phyloP scores from a whole-genome alignment of 2,888 invertebrate species.

The Bursaphelenchus okinawaensis region DNA sequence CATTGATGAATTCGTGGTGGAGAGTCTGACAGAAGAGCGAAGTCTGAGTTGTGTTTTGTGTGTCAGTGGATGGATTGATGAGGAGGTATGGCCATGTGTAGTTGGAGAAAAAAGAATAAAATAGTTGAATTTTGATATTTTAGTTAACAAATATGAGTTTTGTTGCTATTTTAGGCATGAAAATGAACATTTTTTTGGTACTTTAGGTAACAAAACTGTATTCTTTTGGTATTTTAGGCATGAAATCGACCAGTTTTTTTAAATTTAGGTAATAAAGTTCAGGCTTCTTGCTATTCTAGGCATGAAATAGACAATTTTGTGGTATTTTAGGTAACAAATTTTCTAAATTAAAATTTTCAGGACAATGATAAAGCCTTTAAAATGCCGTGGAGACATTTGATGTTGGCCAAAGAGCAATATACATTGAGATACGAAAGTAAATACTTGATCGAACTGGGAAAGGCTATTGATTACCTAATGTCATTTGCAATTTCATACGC shows the following conservation, averaged over 20 bases:
- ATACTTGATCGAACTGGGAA: conserved; percentile 60
- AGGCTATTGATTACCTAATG: conserved; percentile 66
- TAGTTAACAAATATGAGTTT: too few relatives aligned
- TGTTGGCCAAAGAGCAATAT: conserved; percentile 67
- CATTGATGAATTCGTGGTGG: conserved; percentile 68
- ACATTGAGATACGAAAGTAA: conserved; percentile 66
- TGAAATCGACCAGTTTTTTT: too few relatives aligned
- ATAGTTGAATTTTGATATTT: too few relatives aligned
- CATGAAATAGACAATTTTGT: too few relatives aligned
- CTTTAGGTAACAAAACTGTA: too few relatives aligned
- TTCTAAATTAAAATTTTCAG: conserved; percentile 20
- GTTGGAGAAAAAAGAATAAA: background rate
- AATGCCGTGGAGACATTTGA: conserved; percentile 65
- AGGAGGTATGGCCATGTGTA: conserved; percentile 55
- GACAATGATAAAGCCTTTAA: conserved; percentile 57
- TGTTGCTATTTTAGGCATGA: too few relatives aligned
- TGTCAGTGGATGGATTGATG: conserved; percentile 68
- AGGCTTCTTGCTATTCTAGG: too few relatives aligned
- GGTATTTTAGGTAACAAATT: background rate
- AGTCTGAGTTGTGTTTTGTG: conserved; percentile 66
- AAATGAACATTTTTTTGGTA: conserved; percentile 12
- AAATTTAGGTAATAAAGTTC: too few relatives aligned
- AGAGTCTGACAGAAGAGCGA: conserved; percentile 60
- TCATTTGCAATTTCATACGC: conserved; percentile 64
- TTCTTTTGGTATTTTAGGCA: too few relatives aligned